Conservation (phyloP, 2,797 vertebrate genomes). For the Clamator glandarius region DNA sequence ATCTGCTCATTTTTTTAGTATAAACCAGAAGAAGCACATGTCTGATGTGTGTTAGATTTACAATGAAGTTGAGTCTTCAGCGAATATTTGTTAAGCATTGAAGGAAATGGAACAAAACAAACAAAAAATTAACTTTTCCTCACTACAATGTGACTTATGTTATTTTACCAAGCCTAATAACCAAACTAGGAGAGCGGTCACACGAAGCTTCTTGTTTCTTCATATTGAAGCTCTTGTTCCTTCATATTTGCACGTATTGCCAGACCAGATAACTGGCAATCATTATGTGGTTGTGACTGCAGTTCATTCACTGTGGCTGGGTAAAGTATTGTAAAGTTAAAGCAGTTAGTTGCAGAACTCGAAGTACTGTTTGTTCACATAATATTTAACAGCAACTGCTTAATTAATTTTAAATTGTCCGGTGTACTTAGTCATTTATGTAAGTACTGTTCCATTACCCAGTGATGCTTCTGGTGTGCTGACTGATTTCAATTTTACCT, state of each 20-base stretch:
- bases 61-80: not conserved
- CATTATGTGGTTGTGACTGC: not conserved
- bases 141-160: not conserved
- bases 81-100: not conserved
- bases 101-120: not conserved
- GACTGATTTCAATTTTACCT: constrained; percentile 40
- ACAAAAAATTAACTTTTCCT: not conserved
- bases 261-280: not conserved
- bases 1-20: not conserved
- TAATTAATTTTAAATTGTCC: constrained; percentile 43
- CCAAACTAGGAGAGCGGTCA: not conserved
- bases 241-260: not conserved
- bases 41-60: not conserved
- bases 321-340: not conserved
- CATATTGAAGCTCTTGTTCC: not conserved
- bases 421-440: constrained; percentile 7
- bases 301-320: not conserved
- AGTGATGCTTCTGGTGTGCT: not conserved
- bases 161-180: not conserved
- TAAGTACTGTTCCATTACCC: constrained; percentile 39
- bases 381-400: constrained; percentile 9
- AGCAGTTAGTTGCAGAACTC: constrained; percentile 19
- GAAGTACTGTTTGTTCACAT: constrained; percentile 1
- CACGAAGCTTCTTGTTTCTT: not conserved
- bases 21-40: not conserved